These are phyloP conservation scores for Poeciliopsis presidionis DNA, from an alignment of 2,797 vertebrate genomes.

Conservation along the genomic window DNA sequence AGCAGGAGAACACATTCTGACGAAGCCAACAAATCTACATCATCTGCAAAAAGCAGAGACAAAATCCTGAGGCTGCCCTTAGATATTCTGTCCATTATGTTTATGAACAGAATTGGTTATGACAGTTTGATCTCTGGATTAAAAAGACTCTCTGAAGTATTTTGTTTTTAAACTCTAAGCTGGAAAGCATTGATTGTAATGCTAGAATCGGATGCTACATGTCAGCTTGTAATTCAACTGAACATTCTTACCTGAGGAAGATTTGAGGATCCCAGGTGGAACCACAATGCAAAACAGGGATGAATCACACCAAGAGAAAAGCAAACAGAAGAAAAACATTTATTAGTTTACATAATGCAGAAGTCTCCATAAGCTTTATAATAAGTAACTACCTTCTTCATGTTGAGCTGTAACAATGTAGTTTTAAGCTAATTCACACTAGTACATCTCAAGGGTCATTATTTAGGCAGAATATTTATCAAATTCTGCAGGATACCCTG, in stretches of 20 bases:
- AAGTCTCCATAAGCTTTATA: constrained; percentile 37
- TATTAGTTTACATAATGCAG: constrained; percentile 55
- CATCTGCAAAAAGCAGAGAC: too few relatives aligned
- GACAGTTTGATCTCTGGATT: too few relatives aligned
- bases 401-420: constrained; percentile 16
- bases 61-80: too few relatives aligned
- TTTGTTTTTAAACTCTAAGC: too few relatives aligned
- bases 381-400: background rate
- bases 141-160: too few relatives aligned
- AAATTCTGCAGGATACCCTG: constrained; percentile 16
- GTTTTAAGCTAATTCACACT: constrained; percentile 12
- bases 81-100: too few relatives aligned
- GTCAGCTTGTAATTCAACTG: background rate
- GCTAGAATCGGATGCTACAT: background rate
- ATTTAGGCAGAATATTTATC: constrained; percentile 21
- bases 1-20: too few relatives aligned
- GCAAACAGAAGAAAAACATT: constrained; percentile 46
- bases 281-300: constrained; percentile 15
- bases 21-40: too few relatives aligned
- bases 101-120: too few relatives aligned
- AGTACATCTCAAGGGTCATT: constrained; percentile 15
- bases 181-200: too few relatives aligned
- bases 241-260: background rate
- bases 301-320: constrained; percentile 4
- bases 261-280: background rate